phyloP scores from a whole-genome alignment of 1,140 invertebrate species.

The Drosophila mojavensis region DNA sequence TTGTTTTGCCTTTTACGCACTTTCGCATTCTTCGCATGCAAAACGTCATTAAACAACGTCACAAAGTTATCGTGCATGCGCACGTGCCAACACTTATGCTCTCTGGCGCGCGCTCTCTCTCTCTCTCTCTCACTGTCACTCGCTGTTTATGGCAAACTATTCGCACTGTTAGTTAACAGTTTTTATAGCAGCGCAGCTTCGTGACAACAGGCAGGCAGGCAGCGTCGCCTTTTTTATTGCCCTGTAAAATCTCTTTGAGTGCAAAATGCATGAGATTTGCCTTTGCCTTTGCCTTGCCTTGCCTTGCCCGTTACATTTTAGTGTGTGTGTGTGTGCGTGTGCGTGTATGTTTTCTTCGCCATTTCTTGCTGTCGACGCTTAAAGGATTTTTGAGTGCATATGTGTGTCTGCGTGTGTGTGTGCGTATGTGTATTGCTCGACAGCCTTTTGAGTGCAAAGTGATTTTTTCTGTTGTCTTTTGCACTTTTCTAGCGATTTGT shows the following conservation, averaged over 20 bases:
- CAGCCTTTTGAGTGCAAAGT: conserved; percentile 72
- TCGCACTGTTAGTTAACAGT: conserved; percentile 35
- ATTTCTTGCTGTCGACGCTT: conserved; percentile 38
- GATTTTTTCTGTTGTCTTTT: conserved; percentile 65
- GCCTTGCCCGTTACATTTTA: neutral
- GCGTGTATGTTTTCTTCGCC: conserved; percentile 32
- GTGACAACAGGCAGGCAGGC: neutral
- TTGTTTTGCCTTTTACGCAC: conserved; percentile 53
- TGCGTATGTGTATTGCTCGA: conserved; percentile 45
- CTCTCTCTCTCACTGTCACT: conserved; percentile 1
- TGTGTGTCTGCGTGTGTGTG: conserved; percentile 2
- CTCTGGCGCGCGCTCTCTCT: neutral
- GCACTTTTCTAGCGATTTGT: conserved; percentile 47
- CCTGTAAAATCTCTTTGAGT: conserved; percentile 45
- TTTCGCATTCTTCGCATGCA: conserved; percentile 74
- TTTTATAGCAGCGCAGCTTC: conserved; percentile 43
- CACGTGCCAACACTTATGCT: conserved; percentile 26
- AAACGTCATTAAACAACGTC: conserved; percentile 70
- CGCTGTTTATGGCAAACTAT: conserved; percentile 18
- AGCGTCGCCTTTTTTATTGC: conserved; percentile 43
- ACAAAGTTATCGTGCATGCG: conserved; percentile 55
- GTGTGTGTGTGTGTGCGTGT: conserved; percentile 17
- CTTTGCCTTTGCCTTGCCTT: conserved; percentile 8
- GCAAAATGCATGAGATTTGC: conserved; percentile 49
- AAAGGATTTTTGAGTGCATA: conserved; percentile 47